Conservation (phyloP, 2,888 invertebrate species). For the Dryomyza anilis region DNA sequence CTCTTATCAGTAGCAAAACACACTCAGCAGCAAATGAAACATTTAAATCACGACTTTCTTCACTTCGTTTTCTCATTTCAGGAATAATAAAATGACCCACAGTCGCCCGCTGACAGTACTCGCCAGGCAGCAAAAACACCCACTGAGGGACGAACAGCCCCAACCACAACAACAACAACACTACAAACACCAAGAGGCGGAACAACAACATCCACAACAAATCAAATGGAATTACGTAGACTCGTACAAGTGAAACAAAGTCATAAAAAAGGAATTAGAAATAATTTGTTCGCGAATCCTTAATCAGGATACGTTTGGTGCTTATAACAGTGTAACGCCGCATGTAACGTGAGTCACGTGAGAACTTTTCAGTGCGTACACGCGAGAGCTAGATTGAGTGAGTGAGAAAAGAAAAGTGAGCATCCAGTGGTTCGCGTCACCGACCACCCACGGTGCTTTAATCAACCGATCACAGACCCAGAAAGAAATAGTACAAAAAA, state of each 20-base stretch:
- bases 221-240: conserved; percentile 46
- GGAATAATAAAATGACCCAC: conserved; percentile 47
- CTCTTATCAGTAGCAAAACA: conserved; percentile 51
- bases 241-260: conserved; percentile 48
- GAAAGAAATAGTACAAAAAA: conserved; percentile 25
- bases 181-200: conserved; percentile 21
- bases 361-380: background rate
- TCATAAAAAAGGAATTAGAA: conserved; percentile 47
- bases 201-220: conserved; percentile 34
- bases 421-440: no score
- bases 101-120: conserved; percentile 29
- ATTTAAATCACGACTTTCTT: background rate
- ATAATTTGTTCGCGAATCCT: conserved; percentile 31
- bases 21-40: conserved; percentile 27
- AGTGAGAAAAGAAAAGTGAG: background rate
- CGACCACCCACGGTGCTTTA: conserved; percentile 31
- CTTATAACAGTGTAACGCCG: background rate
- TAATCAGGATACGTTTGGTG: conserved; percentile 34
- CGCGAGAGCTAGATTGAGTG: background rate
- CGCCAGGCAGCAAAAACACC: conserved; percentile 24
- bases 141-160: conserved; percentile 18
- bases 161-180: conserved; percentile 26
- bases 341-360: conserved; percentile 6
- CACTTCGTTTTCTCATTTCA: no score
- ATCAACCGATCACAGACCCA: conserved; percentile 29